Evolutionary conservation across 2,888 invertebrate species (phyloP).

Genomic region (Dascillus cervinus): DNA sequence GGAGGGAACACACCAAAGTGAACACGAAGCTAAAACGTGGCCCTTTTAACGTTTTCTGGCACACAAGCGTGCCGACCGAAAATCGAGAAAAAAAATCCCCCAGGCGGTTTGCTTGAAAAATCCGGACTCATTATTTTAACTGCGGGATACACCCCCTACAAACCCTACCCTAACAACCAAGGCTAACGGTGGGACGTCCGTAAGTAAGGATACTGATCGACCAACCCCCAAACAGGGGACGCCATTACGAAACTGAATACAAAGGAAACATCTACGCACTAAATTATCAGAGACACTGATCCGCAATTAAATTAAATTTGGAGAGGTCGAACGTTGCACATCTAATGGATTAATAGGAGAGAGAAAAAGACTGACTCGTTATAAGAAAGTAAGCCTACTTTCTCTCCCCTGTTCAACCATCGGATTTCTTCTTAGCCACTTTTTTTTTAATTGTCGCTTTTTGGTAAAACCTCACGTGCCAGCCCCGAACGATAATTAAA

Average conservation of each 20-base stretch:
- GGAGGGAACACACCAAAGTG: slow-evolving; percentile 11
- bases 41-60: slow-evolving; percentile 1
- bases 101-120: neutral
- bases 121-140: no score
- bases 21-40: slow-evolving; percentile 5
- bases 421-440: slow-evolving; percentile 14
- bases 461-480: neutral
- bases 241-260: slow-evolving; percentile 15
- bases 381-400: slow-evolving; percentile 54
- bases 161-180: slow-evolving; percentile 14
- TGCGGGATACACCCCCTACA: neutral
- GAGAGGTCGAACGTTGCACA: slow-evolving; percentile 14
- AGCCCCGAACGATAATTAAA: neutral
- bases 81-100: no score
- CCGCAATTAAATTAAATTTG: no score
- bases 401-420: slow-evolving; percentile 53
- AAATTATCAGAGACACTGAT: neutral
- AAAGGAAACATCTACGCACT: neutral
- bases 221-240: slow-evolving; percentile 17
- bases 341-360: slow-evolving; percentile 53
- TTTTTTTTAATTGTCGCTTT: neutral
- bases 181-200: slow-evolving; percentile 19
- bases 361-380: slow-evolving; percentile 71
- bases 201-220: slow-evolving; percentile 14
- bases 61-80: no score